Evolutionary conservation across 2,113 vertebrate genomes (phyloP).

Genomic region (Dasyprocta punctata): DNA sequence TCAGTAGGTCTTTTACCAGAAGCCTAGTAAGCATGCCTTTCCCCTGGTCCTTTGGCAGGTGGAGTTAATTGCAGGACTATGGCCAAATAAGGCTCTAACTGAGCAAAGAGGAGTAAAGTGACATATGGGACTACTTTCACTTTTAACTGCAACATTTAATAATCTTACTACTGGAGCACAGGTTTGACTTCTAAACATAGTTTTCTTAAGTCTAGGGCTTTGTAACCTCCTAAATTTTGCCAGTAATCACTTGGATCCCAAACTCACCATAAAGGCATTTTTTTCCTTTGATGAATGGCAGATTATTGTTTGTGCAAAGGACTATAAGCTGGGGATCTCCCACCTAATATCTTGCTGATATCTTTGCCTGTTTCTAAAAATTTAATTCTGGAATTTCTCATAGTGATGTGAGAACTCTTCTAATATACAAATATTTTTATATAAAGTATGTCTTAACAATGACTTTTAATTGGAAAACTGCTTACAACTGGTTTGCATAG

Average conservation of each 20-base stretch:
- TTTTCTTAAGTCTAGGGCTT: neutral
- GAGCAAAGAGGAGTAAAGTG: neutral
- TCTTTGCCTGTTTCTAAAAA: neutral
- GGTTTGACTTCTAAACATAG: neutral
- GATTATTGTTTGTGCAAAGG: neutral
- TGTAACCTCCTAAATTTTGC: neutral
- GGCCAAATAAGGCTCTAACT: neutral
- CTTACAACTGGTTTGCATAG: neutral
- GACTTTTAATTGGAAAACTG: neutral
- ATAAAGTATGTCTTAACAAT: neutral
- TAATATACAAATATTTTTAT: neutral
- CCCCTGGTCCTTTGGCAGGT: neutral
- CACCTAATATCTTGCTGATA: neutral
- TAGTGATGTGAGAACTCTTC: neutral
- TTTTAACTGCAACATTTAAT: neutral
- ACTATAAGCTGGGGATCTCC: accelerated
- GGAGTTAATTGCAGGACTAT: too few species aligned
- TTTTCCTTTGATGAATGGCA: neutral
- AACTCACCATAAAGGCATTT: neutral
- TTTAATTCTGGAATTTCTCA: neutral
- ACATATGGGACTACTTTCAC: neutral
- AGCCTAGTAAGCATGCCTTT: neutral
- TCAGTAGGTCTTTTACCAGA: neutral
- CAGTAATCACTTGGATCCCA: neutral
- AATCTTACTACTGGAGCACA: neutral